A percentile compares a stretch with the other conserved stretches of the same genome.
Conservation (phyloP, 2,888 invertebrate species). For the Pasiphila rectangulata region DNA sequence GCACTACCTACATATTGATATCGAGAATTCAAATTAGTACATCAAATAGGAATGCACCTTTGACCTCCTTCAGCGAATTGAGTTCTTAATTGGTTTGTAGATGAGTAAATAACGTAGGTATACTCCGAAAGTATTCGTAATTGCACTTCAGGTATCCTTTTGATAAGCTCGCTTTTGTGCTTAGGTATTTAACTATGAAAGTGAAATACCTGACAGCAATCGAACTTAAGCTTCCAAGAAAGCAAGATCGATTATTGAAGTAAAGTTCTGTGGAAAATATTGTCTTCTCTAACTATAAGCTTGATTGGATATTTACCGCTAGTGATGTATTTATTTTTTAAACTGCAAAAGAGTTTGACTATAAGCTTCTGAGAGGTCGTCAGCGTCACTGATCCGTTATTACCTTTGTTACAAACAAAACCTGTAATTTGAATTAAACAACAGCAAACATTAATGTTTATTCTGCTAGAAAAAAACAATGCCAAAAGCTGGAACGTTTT, state of each 20-base stretch:
- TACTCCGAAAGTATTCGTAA: background rate
- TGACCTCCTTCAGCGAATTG: background rate
- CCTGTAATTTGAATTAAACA: slow-evolving; percentile 42
- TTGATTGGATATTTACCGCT: too few species aligned
- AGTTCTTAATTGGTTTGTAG: background rate
- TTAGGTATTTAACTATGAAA: background rate
- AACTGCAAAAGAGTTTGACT: too few species aligned
- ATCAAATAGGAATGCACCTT: background rate
- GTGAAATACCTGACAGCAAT: background rate
- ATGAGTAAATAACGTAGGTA: too few species aligned
- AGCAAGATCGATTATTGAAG: too few species aligned
- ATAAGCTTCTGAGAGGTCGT: slow-evolving; percentile 30
- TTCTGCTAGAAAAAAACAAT: slow-evolving; percentile 32
- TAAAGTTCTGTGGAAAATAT: too few species aligned
- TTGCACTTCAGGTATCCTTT: background rate
- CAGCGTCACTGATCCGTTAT: slow-evolving; percentile 37
- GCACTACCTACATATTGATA: slow-evolving; percentile 5
- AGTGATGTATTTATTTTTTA: too few species aligned
- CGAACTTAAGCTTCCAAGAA: background rate
- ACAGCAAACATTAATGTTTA: slow-evolving; percentile 36
- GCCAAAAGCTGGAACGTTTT: slow-evolving; percentile 11
- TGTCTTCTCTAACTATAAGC: too few species aligned
- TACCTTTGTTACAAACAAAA: slow-evolving; percentile 40
- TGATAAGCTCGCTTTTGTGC: background rate
- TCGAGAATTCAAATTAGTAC: background rate